Percentiles rank a stretch among this genome's conserved stretches.
phyloP scores from a whole-genome alignment of 2,888 invertebrate genomes.

The Leucozona laternaria region DNA sequence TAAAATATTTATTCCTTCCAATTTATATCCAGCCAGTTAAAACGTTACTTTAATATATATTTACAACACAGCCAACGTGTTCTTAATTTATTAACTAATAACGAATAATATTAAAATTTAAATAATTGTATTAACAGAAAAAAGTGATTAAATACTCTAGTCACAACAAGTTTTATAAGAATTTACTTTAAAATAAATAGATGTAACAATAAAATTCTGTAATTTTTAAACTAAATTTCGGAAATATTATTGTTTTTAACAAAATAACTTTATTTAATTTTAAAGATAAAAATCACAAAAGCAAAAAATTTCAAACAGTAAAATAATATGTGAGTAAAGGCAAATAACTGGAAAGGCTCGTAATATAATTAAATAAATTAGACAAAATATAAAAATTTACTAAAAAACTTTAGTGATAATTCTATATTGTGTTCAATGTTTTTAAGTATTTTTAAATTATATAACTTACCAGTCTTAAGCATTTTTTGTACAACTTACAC shows the following conservation, averaged over 20 bases:
- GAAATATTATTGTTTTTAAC: background rate
- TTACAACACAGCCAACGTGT: slow-evolving; percentile 60
- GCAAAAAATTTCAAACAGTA: slow-evolving; percentile 1
- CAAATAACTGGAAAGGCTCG: slow-evolving; percentile 58
- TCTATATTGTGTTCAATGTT: slow-evolving; percentile 53
- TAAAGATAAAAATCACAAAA: background rate
- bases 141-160: slow-evolving; percentile 64
- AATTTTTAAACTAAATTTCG: background rate
- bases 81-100: background rate
- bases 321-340: background rate
- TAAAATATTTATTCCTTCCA: slow-evolving; percentile 51
- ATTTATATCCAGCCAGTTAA: slow-evolving; percentile 46
- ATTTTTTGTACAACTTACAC: slow-evolving; percentile 28
- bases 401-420: background rate
- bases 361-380: slow-evolving; percentile 33
- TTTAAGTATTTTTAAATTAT: background rate
- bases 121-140: background rate
- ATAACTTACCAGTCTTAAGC: background rate
- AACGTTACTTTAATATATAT: slow-evolving; percentile 52
- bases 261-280: background rate
- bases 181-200: slow-evolving; percentile 9
- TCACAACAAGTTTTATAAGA: slow-evolving; percentile 47
- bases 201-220: background rate
- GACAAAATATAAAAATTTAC: background rate
- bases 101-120: background rate